Evolutionary conservation across 2,113 vertebrate species (phyloP), one percentile per base, ranked within the genome.

Genomic region (Chlamydotis undulata): DNA sequence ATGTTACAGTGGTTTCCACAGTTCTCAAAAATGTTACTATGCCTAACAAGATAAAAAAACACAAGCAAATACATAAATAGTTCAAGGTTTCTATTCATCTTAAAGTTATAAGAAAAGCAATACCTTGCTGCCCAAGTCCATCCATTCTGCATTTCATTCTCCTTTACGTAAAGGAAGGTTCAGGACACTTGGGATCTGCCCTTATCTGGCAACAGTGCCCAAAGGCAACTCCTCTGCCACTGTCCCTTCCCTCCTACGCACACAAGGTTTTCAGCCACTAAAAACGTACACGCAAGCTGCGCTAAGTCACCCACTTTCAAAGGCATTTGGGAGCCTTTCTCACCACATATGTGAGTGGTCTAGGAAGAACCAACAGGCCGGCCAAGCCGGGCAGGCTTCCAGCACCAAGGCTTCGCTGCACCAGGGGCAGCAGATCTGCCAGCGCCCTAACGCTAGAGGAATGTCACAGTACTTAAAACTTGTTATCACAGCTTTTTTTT

Each of bases 181-280:
- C 19, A 19, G 45, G 73, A 77, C 56, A 6, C 12, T 17, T 17
- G 26, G 12, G 14, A 1, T 37, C 70, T 11, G 22, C 52, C 43
- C 53, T 22, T 10, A 39, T 14, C 50, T 23, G 10, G 29, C 28
- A 89, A 23, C 1, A 28, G 6, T 0, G 0, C 28, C 57, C 19
- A 53, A 59, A 65, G 39, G 35, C 73, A 80, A 17, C 33, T n/a
- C 15, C 14, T 60, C 37, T 52, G 26, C 6, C 33, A 14, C n/a
- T 10, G 16, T 26, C 43, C 64, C 50, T 52, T 64, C 50, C 53
- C 35, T 83, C 60, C 31, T 19, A 60, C 14, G 9, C 2, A 33
- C 10, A 35, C 19, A 31, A 19, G 31, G 22, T 70, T 77, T 82
- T 41, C 41, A 63, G 35, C 39, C n/a, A 18, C 41, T 86, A 37